These are phyloP conservation scores for Syncerus caffer DNA, from an alignment of 2,797 vertebrate genomes.

Conservation along the genomic window DNA sequence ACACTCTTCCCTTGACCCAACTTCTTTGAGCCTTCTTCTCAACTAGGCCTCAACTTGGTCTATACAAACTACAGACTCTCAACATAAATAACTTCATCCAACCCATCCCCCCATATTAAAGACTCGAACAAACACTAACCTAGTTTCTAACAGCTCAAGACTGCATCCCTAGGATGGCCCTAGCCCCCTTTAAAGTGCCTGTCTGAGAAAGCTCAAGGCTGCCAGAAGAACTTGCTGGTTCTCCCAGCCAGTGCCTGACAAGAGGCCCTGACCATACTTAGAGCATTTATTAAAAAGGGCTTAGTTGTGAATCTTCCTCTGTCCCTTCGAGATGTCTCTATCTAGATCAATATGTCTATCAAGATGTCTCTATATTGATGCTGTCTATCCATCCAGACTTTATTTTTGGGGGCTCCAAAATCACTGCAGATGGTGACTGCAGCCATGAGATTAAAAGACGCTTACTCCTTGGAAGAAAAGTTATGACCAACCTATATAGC, in stretches of 20 bases:
- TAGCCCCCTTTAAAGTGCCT: neutral
- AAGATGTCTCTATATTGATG: neutral
- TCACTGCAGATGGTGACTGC: too few relatives aligned
- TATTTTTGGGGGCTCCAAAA: too few relatives aligned
- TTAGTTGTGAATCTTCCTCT: neutral
- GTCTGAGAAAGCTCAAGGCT: neutral
- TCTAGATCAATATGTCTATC: neutral
- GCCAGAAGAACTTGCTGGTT: neutral
- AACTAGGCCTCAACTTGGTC: neutral
- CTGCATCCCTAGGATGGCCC: neutral
- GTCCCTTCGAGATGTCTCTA: neutral
- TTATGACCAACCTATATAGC: too few relatives aligned
- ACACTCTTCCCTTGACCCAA: neutral
- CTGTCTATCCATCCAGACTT: neutral
- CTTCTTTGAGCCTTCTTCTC: neutral
- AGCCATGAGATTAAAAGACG: too few relatives aligned
- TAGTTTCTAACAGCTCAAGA: neutral
- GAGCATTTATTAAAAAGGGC: neutral
- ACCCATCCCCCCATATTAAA: neutral
- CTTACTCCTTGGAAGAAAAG: too few relatives aligned
- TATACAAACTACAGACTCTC: neutral
- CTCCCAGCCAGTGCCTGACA: neutral
- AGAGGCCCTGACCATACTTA: neutral
- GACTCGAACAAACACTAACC: neutral
- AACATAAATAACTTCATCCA: neutral